Base-by-base conservation (phyloP, 1,140 invertebrate genomes). In the Drosophila watanabei region DNA sequence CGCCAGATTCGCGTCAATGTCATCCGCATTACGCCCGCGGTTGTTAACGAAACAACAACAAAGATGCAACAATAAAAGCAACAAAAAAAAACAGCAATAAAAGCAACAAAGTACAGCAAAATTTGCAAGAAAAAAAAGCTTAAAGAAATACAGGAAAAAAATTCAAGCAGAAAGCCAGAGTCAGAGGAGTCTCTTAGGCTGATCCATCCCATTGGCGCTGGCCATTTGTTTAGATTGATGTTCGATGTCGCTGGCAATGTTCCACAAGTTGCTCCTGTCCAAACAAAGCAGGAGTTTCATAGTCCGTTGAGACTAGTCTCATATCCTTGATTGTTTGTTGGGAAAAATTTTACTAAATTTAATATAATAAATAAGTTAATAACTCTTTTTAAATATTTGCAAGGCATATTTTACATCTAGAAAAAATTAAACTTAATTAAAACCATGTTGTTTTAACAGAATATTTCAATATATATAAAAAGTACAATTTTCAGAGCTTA, bases 1-100 rank as follows among this genome's bases (percentile, higher is more conserved):
- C 59, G n/a, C n/a, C n/a, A n/a, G n/a, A n/a, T n/a, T 39, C 84
- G 77, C 81, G 69, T 88, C 85, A 89, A 89, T 88, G 85, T 88
- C 85, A 88, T 84, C 81, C 56, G 76, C 76, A 64, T 80, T 87
- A 59, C 62, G 71, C 79, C 66, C 61, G 83, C 75, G 60, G 70
- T 54, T 43, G 70, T 73, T 51, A 39, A 32, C 61, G 16, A 57
- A 37, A 66, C 49, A 32, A 7, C 49, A 52, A 32, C 5, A 52
- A 18, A 66, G 46, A 18, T n/a, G 35, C 39, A 61, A 30, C 46
- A 49, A 43, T 32, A 18, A 41, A 43, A 9, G 4, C 48, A 54
- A 39, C 51, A 48, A 57, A 24, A 43, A 64, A 51, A 16, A 16
- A 10, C 10, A 33, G 51, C 39, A 28, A 16, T 37, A 32, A 39